Evolutionary conservation across 2,113 vertebrate genomes (phyloP), one percentile per base, ranked within the genome.

Genomic region (Tapirus terrestris): DNA sequence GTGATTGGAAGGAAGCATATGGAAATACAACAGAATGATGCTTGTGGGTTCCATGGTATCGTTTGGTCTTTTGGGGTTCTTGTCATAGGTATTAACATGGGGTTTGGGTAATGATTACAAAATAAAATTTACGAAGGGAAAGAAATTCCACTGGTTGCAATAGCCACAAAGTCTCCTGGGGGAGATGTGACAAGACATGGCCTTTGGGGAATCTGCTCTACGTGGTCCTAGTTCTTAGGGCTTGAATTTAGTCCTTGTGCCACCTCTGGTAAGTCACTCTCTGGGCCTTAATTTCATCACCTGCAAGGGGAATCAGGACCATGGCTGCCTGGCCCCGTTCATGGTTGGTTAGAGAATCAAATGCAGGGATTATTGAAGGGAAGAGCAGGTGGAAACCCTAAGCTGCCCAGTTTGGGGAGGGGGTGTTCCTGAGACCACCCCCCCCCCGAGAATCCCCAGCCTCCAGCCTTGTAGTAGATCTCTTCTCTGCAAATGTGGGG

Each of bases 121-220:
- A 88, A 86, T 25, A 83, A 75, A 82, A 39, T 63, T n/a, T 79
- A 51, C n/a, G 58, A 65, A 53, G 61, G 63, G 58, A 91, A 84
- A 94, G 56, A 45, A 80, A 58, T 70, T 68, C 48, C 48, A 72
- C n/a, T 23, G 17, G 45, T 51, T 29, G 29, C 25, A 11, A 33
- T 18, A 48, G 45, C n/a, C 33, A n/a, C 68, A 25, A 12, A 56
- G 76, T 72, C 81, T 89, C 67, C 75, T 76, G 1, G 4, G 67
- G 53, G 13, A 87, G 33, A 58, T 2, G 17, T 12, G 53, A 53
- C 4, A 56, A 96, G 39, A 58, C 17, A 8, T 1, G 31, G 61
- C 16, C 11, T 51, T 73, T 43, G 48, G 63, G 31, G 84, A 73
- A 73, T 39, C 56, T 87, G 61, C 53, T 17, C 1, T 13, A 29